A percentile compares a stretch with the other conserved stretches of the same genome.
These are phyloP conservation scores for Conger conger DNA, from an alignment of 2,113 vertebrate genomes.

Conservation along the genomic window DNA sequence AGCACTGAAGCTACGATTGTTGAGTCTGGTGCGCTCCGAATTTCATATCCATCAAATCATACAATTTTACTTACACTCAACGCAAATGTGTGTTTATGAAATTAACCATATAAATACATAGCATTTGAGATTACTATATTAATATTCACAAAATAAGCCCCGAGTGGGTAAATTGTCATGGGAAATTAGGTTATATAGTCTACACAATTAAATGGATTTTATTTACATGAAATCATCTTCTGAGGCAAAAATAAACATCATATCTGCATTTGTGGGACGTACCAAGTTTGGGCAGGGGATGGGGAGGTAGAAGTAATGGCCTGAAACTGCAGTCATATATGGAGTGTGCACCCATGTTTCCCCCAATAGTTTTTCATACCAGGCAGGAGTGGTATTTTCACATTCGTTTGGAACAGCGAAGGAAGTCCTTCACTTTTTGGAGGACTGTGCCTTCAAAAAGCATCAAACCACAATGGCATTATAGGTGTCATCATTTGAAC, in stretches of 20 bases:
- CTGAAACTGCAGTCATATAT: not conserved
- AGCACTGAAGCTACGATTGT: not conserved
- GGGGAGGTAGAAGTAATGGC: not conserved
- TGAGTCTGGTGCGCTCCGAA: not conserved
- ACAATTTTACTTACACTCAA: not conserved
- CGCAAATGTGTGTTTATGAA: too few relatives aligned
- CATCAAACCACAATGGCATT: too few relatives aligned
- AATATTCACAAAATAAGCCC: not conserved
- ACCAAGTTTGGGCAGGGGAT: not conserved
- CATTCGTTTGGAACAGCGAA: too few relatives aligned
- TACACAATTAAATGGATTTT: constrained; percentile 19
- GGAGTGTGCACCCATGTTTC: not conserved
- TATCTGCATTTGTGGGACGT: not conserved
- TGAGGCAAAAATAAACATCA: not conserved
- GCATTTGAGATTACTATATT: not conserved
- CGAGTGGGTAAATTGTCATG: not conserved
- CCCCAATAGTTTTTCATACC: not conserved
- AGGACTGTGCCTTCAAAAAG: too few relatives aligned
- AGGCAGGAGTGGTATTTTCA: not conserved
- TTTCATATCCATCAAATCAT: not conserved
- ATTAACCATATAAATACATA: not conserved
- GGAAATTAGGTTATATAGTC: not conserved
- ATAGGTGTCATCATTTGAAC: not conserved
- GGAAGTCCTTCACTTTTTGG: too few relatives aligned
- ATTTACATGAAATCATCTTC: constrained; percentile 17